Base-by-base conservation (phyloP, 2,113 vertebrate species). In the Rynchops niger region DNA sequence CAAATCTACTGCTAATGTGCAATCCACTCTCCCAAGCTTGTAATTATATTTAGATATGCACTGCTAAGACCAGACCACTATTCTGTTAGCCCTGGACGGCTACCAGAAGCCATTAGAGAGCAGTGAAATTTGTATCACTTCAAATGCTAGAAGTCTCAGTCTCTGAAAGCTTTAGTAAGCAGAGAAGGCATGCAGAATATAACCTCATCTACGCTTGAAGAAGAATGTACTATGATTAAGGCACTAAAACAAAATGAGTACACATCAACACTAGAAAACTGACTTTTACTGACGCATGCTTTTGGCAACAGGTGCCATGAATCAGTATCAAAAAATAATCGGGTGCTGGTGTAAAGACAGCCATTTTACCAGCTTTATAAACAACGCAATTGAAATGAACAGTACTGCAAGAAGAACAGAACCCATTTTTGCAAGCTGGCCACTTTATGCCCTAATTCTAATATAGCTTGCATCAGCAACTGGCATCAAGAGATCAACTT, bases 241-340 rank as follows among this genome's bases (percentile, higher is more conserved):
- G 15, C 3, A 0, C 19, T n/a, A 67, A 81, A 66, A 14, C 1
- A 4, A 69, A 94, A n/a, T 2, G 11, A 74, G 53, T 22, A 45
- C 9, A 11, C 29, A 90, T 38, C 67, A 74, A 58, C 56, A 59
- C 23, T 32, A 88, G 53, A 76, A 87, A 88, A 66, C 49, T 34
- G 50, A 83, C 34, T 80, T 38, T 40, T 82, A 67, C 76, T 65
- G 65, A 82, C 72, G 88, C 1, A 0, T 72, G 73, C 53, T 93
- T 89, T 80, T 62, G 79, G 77, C 66, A 95, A 93, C 93, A 96
- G 88, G 88, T 95, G 91, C 42, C 36, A 43, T 66, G 42, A 91
- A 87, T 88, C 92, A 90, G 23, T 23, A 21, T 45, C 42, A 69
- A 82, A 90, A 95, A 95, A 93, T 49, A 95, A 69, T 23, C 6